Percentiles rank a stretch among this genome's conserved stretches.
These are phyloP conservation scores for Trichogramma dendrolimi DNA, from an alignment of 2,888 invertebrate species.

Conservation along the genomic window DNA sequence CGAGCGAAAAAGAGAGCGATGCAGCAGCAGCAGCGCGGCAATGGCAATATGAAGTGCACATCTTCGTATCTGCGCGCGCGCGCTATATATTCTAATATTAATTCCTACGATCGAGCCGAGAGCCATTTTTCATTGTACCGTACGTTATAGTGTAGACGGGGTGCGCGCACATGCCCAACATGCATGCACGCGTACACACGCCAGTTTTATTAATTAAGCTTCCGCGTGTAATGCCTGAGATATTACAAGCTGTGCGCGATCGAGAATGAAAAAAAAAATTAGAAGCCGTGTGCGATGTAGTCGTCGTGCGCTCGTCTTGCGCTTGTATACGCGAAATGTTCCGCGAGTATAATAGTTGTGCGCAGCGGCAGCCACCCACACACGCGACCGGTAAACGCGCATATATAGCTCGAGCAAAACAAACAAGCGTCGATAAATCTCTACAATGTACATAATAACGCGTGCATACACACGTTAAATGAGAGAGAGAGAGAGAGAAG, in stretches of 20 bases:
- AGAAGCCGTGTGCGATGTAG: background rate
- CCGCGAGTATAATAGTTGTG: slow-evolving; percentile 11
- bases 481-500: slow-evolving; percentile 11
- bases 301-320: background rate
- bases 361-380: slow-evolving; percentile 20
- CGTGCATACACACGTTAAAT: slow-evolving; percentile 2
- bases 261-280: background rate
- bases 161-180: too few relatives aligned
- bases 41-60: too few relatives aligned
- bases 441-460: slow-evolving; percentile 5
- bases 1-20: too few relatives aligned
- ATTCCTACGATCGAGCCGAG: too few relatives aligned
- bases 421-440: slow-evolving; percentile 20
- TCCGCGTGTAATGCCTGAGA: too few relatives aligned
- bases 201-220: too few relatives aligned
- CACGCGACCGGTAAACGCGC: slow-evolving; percentile 21
- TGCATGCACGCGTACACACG: too few relatives aligned
- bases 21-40: too few relatives aligned
- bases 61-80: too few relatives aligned
- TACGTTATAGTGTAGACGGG: too few relatives aligned
- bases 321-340: background rate
- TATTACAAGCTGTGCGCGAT: background rate
- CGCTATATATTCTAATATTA: too few relatives aligned
- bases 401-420: slow-evolving; percentile 22
- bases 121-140: too few relatives aligned